Evolutionary conservation across 2,797 vertebrate genomes (phyloP).

Genomic region (Moxostoma hubbsi): DNA sequence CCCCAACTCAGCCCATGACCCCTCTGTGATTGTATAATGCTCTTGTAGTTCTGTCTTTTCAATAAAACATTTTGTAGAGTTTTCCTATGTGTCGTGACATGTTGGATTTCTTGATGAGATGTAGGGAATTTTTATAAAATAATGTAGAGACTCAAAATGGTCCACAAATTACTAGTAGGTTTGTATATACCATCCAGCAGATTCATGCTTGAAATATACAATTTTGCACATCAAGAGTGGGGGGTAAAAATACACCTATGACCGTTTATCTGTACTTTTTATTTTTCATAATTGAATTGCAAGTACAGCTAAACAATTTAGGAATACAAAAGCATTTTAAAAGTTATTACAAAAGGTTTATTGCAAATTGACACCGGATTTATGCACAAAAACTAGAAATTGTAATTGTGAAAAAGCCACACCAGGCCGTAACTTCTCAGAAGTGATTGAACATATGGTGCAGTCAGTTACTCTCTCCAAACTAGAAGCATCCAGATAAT

Average conservation of each 20-base stretch:
- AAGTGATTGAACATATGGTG: constrained; percentile 41
- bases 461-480: background rate
- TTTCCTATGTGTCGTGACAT: constrained; percentile 62
- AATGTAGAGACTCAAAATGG: background rate
- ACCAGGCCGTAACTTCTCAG: constrained; percentile 38
- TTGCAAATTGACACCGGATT: constrained; percentile 68
- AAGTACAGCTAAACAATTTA: constrained; percentile 34
- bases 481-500: background rate
- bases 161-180: background rate
- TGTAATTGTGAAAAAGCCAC: constrained; percentile 41
- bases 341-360: constrained; percentile 77
- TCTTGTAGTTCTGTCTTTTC: constrained; percentile 88
- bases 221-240: background rate
- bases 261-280: constrained; percentile 31
- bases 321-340: constrained; percentile 59
- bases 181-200: background rate
- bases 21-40: constrained; percentile 83
- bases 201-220: too few relatives aligned
- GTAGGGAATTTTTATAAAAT: background rate
- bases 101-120: background rate
- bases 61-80: constrained; percentile 96
- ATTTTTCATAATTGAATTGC: constrained; percentile 20
- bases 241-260: too few relatives aligned
- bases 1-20: constrained; percentile 70
- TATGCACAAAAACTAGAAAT: constrained; percentile 61